Evolutionary conservation across 2,113 vertebrate genomes (phyloP), one percentile per base, ranked within the genome.

Genomic region (Clinocottus analis): DNA sequence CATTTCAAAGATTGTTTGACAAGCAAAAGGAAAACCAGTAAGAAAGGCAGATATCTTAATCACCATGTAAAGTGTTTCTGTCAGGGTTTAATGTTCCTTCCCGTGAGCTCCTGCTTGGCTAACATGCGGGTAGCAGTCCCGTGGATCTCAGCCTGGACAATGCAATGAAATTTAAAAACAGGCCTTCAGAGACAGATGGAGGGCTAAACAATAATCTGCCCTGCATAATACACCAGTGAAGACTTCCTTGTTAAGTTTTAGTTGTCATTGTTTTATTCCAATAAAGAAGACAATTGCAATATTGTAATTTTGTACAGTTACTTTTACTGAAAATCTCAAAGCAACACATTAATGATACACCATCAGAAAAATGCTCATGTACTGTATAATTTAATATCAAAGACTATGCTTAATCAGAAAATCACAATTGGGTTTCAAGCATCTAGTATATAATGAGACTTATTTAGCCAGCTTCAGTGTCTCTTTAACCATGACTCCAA

Each of bases 401-500:
- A 66, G 4, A 27, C 0, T 11, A 11, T 7, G 12, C 3, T 13
- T 31, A 0, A 33, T 17, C 4, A 59, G 13, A 33, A 31, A 29
- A 29, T 39, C 25, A 39, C 1, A 33, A 21, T 7, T 62, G 19
- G 7, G 11, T 35, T 6, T 7, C 5, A 61, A 64, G 21, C 14
- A 77, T 21, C 7, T 10, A 60, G 5, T 1, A 8, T 53, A 33
- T 27, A 12, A 59, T 58, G 3, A 14, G 23, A 35, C 17, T 49
- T 21, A 10, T 91, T 89, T 95, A 65, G 93, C 93, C 31, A 97
- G 87, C 59, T 94, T 96, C 19, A 97, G 92, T 7, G 95, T 95
- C 60, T 95, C 96, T 59, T 66, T 80, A 16, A 97, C 93, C 92
- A 97, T 95, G 41, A 93, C 92, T 1, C 96, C 96, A 0, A 97